These are phyloP conservation scores for Tholera decimalis DNA, from an alignment of 2,888 invertebrate genomes.

Conservation along the genomic window DNA sequence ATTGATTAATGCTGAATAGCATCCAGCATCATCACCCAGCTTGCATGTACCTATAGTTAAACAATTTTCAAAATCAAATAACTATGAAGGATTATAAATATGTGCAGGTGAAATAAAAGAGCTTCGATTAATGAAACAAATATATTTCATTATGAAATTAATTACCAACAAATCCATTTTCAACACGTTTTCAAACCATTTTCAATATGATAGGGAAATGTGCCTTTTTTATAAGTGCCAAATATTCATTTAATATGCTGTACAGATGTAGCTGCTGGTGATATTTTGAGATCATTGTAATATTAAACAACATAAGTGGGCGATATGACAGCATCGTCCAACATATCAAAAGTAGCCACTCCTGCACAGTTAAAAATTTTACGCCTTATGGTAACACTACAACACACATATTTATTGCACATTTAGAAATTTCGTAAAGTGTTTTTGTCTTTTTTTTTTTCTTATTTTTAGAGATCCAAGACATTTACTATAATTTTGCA, in stretches of 20 bases:
- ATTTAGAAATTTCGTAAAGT: constrained; percentile 91
- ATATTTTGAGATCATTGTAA: constrained; percentile 86
- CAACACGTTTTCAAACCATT: constrained; percentile 91
- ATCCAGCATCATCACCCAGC: background rate
- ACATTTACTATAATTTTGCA: constrained; percentile 92
- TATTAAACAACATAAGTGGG: constrained; percentile 77
- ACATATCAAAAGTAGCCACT: constrained; percentile 74
- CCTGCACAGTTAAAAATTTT: constrained; percentile 84
- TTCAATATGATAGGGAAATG: constrained; percentile 90
- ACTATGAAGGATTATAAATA: background rate
- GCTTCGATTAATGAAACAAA: constrained; percentile 89
- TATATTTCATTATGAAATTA: constrained; percentile 92
- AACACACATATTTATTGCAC: constrained; percentile 92
- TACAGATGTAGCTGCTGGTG: constrained; percentile 82
- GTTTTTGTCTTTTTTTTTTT: constrained; percentile 91
- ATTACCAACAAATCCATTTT: constrained; percentile 92
- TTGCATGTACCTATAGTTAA: background rate
- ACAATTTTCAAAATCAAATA: background rate
- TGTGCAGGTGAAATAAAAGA: constrained; percentile 79
- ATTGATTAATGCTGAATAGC: background rate
- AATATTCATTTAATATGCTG: constrained; percentile 88
- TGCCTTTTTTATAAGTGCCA: constrained; percentile 91
- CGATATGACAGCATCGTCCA: constrained; percentile 69
- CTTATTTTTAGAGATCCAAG: constrained; percentile 91
- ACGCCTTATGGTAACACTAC: constrained; percentile 91